A percentile compares a stretch with the other conserved stretches of the same genome.
Conservation (phyloP, 2,888 invertebrate species). For the Macrophya annulata region DNA sequence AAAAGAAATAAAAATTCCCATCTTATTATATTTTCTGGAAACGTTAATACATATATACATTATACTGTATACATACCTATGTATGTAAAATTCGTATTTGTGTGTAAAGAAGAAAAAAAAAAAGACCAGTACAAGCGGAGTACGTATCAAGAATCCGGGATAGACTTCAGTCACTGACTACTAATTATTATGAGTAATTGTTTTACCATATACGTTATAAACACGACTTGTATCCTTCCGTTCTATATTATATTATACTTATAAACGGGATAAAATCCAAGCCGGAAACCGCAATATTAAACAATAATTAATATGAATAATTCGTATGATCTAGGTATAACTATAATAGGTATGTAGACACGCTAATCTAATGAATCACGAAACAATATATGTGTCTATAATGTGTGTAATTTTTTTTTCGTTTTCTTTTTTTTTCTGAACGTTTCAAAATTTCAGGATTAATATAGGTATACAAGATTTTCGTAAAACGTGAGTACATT, state of each 20-base stretch:
- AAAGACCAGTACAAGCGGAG: background rate
- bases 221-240: background rate
- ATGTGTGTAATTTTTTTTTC: background rate
- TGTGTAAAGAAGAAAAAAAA: background rate
- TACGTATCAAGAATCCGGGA: background rate
- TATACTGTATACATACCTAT: no score
- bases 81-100: background rate
- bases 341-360: background rate
- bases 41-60: no score
- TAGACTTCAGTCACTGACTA: background rate
- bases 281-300: constrained; percentile 5
- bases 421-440: no score
- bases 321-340: background rate
- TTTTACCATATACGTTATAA: no score
- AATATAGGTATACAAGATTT: no score
- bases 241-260: background rate
- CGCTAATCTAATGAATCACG: background rate
- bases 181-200: background rate
- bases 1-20: background rate
- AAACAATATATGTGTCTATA: no score
- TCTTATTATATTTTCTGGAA: background rate
- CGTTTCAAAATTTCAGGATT: no score
- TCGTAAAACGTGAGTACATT: no score
- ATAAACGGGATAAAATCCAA: background rate
- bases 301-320: background rate